Evolutionary conservation across 2,113 vertebrate species (phyloP).

Genomic region (Indicator indicator): DNA sequence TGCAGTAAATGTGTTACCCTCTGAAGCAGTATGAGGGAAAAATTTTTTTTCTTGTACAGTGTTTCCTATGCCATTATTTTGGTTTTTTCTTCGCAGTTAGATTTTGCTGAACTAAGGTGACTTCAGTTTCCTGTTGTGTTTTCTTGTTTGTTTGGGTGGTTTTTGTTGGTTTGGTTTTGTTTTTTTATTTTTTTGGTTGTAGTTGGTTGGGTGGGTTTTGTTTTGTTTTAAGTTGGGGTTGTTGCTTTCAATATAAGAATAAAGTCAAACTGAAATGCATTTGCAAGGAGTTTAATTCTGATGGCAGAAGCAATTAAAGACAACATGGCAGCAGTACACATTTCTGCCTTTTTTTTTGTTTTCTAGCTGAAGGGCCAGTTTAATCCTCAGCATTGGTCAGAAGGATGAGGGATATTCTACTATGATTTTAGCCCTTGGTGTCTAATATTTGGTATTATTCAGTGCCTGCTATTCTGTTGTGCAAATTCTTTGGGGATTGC

Average conservation of each 20-base stretch:
- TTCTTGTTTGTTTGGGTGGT: not conserved
- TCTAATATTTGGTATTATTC: not conserved
- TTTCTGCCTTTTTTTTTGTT: not conserved
- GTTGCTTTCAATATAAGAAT: not conserved
- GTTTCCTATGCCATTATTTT: not conserved
- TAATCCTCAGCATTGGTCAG: not conserved
- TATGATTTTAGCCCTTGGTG: not conserved
- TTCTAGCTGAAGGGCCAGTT: not conserved
- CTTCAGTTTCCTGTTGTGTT: not conserved
- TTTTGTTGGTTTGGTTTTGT: no score
- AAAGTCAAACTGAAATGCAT: not conserved
- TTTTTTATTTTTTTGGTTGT: no score
- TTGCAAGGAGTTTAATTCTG: not conserved
- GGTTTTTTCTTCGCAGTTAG: not conserved
- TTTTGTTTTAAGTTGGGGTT: not conserved
- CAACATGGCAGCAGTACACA: not conserved
- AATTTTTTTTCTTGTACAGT: not conserved
- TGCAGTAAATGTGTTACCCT: not conserved
- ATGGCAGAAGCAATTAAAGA: not conserved
- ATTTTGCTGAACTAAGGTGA: not conserved
- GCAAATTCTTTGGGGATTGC: not conserved
- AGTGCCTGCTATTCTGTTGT: not conserved
- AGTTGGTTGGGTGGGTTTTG: no score
- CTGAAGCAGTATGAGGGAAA: not conserved
- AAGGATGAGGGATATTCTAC: not conserved